Percentiles rank a stretch among this genome's conserved stretches.
Conservation (phyloP, 2,797 vertebrate genomes). For the Stomatorhinus walkeri region DNA sequence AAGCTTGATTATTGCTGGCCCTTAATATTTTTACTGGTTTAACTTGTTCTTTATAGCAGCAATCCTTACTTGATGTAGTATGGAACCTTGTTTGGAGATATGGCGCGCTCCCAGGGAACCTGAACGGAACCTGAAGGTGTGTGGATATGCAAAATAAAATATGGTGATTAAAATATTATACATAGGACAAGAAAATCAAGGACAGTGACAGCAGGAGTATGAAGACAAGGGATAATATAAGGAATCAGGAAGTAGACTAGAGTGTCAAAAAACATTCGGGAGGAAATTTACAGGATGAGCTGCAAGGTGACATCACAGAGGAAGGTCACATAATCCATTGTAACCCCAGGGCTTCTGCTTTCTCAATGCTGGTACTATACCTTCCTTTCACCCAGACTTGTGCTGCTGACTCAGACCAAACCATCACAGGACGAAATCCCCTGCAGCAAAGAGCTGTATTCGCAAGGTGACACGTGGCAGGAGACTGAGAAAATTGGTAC, state of each 20-base stretch:
- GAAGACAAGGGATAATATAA: not conserved
- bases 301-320: not conserved
- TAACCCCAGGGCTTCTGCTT: not conserved
- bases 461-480: not conserved
- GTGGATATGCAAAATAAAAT: not conserved
- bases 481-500: conserved; percentile 48
- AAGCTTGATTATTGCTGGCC: not conserved
- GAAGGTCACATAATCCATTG: not conserved
- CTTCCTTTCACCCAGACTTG: not conserved
- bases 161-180: not conserved
- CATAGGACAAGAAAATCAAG: not conserved
- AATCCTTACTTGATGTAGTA: conserved; percentile 76
- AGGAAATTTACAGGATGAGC: not conserved
- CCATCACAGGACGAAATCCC: not conserved
- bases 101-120: conserved; percentile 72
- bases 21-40: not conserved
- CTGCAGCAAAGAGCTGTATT: not conserved
- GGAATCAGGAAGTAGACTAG: not conserved
- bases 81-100: conserved; percentile 74
- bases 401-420: not conserved
- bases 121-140: conserved; percentile 66
- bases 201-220: not conserved
- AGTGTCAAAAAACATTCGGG: not conserved
- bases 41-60: not conserved
- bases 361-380: not conserved